Evolutionary conservation across 2,888 invertebrate genomes (phyloP), one percentile per base, ranked within the genome.

Genomic region (Urechis unicinctus): DNA sequence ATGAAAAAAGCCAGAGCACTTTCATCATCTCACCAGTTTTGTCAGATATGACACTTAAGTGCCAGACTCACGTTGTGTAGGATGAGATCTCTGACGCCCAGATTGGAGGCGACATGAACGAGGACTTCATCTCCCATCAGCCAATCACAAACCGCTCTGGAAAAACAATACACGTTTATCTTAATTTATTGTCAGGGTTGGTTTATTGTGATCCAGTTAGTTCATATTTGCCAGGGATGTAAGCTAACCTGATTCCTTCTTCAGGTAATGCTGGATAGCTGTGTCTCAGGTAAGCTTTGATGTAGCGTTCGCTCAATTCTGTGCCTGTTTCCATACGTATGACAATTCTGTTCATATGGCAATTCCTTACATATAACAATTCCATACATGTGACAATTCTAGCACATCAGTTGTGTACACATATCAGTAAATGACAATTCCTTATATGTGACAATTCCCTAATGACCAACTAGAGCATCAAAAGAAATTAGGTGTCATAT

Each of bases 41-140:
- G n/a, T n/a, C n/a, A n/a, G n/a, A n/a, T n/a, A n/a, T n/a, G n/a
- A n/a, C n/a, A n/a, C n/a, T n/a, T n/a, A n/a, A n/a, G n/a, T n/a
- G n/a, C n/a, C n/a, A 9, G 52, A 74, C 85, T 84, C 81, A 92
- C 92, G 51, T 81, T 80, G 65, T 85, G 84, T 56, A 90, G 81
- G 66, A 93, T 85, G 21, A 95, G 82, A 71, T 95, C 93, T 66
- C 83, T 86, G 28, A 88, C 83, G 43, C 95, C 95, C 57, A 96
- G 81, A 68, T 89, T 83, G 2, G 73, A 76, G 0, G 88, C 86
- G 52, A 93, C 82, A 71, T 87, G 78, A 0, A 88, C 83, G 9
- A 95, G 75, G n/a, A 83, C 81, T 36, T 84, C 81, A 55, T 84
- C 84, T 44, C 84, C 83, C 44, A 84, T 81, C 53, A 94, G 81